Conservation (phyloP, 2,797 vertebrate species). For the Rhynchonycteris naso region DNA sequence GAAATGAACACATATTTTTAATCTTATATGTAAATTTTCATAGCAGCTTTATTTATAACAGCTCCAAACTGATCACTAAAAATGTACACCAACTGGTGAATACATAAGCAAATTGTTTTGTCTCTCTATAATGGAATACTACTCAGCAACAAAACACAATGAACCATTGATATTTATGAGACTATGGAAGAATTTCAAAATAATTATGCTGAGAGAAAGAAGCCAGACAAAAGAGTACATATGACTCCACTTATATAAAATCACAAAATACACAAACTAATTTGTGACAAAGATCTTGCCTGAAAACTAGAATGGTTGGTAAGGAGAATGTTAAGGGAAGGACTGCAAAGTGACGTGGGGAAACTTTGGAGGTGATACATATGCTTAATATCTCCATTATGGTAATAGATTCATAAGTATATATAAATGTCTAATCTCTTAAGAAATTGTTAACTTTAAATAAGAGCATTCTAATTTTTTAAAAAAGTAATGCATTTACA, state of each 20-base stretch:
- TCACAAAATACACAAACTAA: neutral
- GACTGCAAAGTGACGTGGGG: too few relatives aligned
- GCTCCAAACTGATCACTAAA: too few relatives aligned
- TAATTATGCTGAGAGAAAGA: neutral
- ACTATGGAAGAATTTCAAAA: neutral
- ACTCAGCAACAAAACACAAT: neutral
- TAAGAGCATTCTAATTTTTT: too few relatives aligned
- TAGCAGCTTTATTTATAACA: neutral
- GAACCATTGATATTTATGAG: neutral
- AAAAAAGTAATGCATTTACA: too few relatives aligned
- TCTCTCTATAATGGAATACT: neutral
- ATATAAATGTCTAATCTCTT: too few relatives aligned
- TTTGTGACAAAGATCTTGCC: neutral
- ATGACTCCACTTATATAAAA: neutral
- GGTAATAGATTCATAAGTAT: too few relatives aligned
- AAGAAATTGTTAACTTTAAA: too few relatives aligned
- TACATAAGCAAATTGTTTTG: neutral
- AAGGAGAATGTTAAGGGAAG: too few relatives aligned
- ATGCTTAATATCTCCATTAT: too few relatives aligned
- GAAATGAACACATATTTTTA: neutral
- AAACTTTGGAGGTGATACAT: too few relatives aligned
- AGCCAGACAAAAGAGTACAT: neutral
- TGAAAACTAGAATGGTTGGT: too few relatives aligned
- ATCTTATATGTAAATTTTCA: neutral
- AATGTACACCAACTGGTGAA: too few relatives aligned